Percentiles rank a stretch among this genome's conserved stretches.
Evolutionary conservation across 2,888 invertebrate genomes (phyloP).

Genomic region (Torymus aiolomorphi): DNA sequence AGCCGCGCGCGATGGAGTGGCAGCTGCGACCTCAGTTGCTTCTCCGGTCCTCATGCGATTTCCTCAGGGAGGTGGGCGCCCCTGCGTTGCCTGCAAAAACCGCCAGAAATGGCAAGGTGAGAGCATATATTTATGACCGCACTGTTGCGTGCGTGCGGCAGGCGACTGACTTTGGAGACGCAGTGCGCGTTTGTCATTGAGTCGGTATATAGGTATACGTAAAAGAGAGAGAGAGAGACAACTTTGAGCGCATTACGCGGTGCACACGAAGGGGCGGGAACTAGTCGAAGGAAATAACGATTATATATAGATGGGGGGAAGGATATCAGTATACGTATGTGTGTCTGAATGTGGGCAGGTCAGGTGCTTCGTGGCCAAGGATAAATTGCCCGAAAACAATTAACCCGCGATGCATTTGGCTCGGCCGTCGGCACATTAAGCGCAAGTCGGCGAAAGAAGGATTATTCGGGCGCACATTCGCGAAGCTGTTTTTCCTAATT

Average conservation of each 20-base stretch:
- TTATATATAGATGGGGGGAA: background rate
- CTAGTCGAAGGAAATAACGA: background rate
- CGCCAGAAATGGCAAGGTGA: no score
- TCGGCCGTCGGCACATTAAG: conserved; percentile 13
- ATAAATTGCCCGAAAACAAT: conserved; percentile 56
- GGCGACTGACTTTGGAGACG: background rate
- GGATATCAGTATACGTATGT: background rate
- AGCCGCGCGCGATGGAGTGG: no score
- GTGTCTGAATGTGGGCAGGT: background rate
- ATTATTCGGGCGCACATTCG: conserved; percentile 18
- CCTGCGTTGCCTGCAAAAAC: no score
- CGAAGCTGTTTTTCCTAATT: conserved; percentile 9
- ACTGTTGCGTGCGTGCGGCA: no score
- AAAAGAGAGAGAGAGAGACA: no score
- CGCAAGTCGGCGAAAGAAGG: background rate
- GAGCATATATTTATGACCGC: no score
- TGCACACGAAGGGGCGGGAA: no score
- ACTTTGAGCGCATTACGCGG: no score
- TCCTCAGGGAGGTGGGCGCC: no score
- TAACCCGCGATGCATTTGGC: conserved; percentile 34
- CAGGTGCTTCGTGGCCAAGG: conserved; percentile 54
- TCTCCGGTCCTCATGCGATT: no score
- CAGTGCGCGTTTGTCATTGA: conserved; percentile 26
- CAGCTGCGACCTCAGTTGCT: no score
- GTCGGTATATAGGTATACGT: no score